Evolutionary conservation across 2,797 vertebrate species (phyloP), one percentile per base, ranked within the genome.

Genomic region (Xerus rutilus): DNA sequence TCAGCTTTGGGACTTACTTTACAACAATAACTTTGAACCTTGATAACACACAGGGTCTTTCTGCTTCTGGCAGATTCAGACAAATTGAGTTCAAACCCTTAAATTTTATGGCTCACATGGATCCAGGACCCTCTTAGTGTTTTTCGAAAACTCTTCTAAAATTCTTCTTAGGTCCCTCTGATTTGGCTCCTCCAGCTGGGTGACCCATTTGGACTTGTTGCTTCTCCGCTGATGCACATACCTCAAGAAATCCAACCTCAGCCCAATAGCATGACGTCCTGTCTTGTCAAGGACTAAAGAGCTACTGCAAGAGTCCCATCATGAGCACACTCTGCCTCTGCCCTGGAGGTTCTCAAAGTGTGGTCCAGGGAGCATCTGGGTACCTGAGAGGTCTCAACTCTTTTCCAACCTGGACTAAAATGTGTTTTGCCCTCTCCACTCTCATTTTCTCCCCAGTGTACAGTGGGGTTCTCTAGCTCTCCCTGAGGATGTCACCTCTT

Each of bases 21-120:
- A 28, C 14, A 52, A 64, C 65, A 77, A 23, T 35, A 28, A 74
- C 17, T 35, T 59, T 67, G 57, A 95, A 35, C 23, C 85, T 74
- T 17, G 30, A n/a, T n/a, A 43, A 45, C 39, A 30, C n/a, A 8
- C 0, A 1, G 35, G 14, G 7, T 20, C 30, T 93, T 89, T 70
- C 79, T 93, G 59, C 7, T 62, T 69, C 83, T 78, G 84, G 47
- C 2, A 49, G 65, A 84, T 84, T 89, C 82, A 57, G 43, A 85
- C n/a, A 47, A 39, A 84, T 28, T 43, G 79, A 32, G 20, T 54
- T 52, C 30, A 84, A 84, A 43, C 9, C 30, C 54, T 65, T n/a
- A 65, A 77, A 93, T 78, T 52, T 54, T 54, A 49, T 8, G 13
- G 5, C 18, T 93, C 14, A 5, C 1, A 0, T 43, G 18, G 43